Percentiles rank a stretch among this genome's conserved stretches.
phyloP scores from a whole-genome alignment of 1,140 invertebrate species.

The Brachionus plicatilis region DNA sequence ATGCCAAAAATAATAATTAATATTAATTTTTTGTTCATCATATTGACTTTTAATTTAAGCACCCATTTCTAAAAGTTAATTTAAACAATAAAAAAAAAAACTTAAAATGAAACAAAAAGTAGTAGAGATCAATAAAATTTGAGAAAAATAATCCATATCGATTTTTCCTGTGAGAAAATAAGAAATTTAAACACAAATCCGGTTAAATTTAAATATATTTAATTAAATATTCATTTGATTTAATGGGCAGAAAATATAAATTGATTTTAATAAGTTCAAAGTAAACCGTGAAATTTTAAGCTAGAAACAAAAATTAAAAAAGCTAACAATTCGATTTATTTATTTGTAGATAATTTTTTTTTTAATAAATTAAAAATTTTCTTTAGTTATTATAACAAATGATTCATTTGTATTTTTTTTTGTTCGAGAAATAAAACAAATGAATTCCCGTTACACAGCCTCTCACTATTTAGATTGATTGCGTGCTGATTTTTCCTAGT shows the following conservation, averaged over 20 bases:
- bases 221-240: slow-evolving; percentile 5
- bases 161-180: not conserved
- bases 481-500: not conserved
- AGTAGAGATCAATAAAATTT: not conserved
- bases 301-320: not conserved
- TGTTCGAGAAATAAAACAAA: not conserved
- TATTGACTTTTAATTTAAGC: not conserved
- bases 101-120: not conserved
- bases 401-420: not conserved
- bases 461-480: not conserved
- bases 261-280: not conserved
- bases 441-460: not conserved
- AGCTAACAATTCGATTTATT: not conserved
- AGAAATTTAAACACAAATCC: not conserved
- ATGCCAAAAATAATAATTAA: not conserved
- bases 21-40: not conserved
- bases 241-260: not conserved
- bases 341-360: not conserved
- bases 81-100: not conserved
- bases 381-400: not conserved
- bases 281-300: not conserved
- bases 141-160: not conserved
- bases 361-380: not conserved
- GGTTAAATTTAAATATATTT: not conserved
- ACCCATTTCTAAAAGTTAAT: not conserved